Percentiles rank a stretch among this genome's conserved stretches.
phyloP scores from a whole-genome alignment of 2,797 vertebrate genomes.

The Aplochiton taeniatus region DNA sequence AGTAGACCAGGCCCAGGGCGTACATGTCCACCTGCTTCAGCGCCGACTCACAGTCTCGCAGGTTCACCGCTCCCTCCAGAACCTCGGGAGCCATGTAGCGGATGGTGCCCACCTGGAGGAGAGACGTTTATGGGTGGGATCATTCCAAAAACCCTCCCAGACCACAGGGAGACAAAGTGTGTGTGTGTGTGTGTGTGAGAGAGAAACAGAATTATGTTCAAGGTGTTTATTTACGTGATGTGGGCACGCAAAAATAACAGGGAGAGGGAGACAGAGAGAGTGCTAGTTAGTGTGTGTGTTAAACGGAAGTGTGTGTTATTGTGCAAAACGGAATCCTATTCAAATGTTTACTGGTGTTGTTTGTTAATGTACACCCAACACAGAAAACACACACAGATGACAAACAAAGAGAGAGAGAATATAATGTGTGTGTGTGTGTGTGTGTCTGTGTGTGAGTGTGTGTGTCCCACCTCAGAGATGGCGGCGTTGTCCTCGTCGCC shows the following conservation, averaged over 20 bases:
- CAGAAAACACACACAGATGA: neutral
- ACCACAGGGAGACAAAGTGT: neutral
- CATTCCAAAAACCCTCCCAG: too few relatives aligned
- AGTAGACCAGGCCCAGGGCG: slow-evolving; percentile 92
- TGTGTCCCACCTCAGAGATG: slow-evolving; percentile 88
- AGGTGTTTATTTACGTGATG: too few relatives aligned
- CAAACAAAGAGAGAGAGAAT: neutral
- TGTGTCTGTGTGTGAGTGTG: neutral
- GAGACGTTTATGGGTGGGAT: too few relatives aligned
- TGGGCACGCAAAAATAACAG: neutral
- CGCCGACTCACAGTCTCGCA: slow-evolving; percentile 92
- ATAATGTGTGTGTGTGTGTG: neutral
- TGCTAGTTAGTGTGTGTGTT: too few relatives aligned
- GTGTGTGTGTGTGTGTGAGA: neutral
- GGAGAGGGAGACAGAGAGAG: neutral
- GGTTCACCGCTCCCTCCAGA: slow-evolving; percentile 92
- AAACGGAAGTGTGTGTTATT: neutral
- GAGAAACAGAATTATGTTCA: neutral
- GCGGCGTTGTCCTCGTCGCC: slow-evolving; percentile 91
- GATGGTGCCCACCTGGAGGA: slow-evolving; percentile 89
- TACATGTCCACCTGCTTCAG: slow-evolving; percentile 98
- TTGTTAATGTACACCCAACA: too few relatives aligned
- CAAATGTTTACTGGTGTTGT: too few relatives aligned
- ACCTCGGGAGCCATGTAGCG: slow-evolving; percentile 97
- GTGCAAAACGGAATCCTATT: too few relatives aligned